Percentiles rank a stretch among this genome's conserved stretches.
These are phyloP conservation scores for Eretmochelys imbricata DNA, from an alignment of 2,113 vertebrate genomes.

Conservation along the genomic window DNA sequence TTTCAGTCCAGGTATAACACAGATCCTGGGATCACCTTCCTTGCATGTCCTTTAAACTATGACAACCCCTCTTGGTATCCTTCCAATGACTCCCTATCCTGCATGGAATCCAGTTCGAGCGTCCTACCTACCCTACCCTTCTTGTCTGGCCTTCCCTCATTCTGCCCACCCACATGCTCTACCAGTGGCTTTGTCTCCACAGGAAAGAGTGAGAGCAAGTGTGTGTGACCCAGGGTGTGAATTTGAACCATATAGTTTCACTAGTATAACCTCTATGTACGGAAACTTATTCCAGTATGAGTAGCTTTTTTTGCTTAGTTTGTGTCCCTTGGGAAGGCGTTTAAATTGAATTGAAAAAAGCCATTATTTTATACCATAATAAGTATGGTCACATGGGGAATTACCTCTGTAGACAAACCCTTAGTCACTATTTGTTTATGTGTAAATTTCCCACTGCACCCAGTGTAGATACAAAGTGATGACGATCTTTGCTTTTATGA, in stretches of 20 bases:
- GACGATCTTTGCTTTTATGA: background rate
- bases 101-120: background rate
- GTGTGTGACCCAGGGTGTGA: no score
- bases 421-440: no score
- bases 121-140: background rate
- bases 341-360: background rate
- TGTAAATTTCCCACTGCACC: background rate
- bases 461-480: background rate
- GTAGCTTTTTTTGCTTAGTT: background rate
- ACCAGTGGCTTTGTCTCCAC: background rate
- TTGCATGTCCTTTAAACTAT: background rate
- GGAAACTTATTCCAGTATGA: background rate
- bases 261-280: no score
- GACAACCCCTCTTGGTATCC: background rate
- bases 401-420: no score
- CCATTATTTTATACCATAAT: background rate
- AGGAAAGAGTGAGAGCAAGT: background rate
- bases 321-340: background rate
- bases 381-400: background rate
- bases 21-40: background rate
- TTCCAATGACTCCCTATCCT: background rate
- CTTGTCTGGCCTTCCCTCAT: background rate
- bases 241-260: no score
- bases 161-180: background rate
- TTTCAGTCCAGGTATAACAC: no score